Conservation (phyloP, 2,113 vertebrate species). For the Garra rufa region DNA sequence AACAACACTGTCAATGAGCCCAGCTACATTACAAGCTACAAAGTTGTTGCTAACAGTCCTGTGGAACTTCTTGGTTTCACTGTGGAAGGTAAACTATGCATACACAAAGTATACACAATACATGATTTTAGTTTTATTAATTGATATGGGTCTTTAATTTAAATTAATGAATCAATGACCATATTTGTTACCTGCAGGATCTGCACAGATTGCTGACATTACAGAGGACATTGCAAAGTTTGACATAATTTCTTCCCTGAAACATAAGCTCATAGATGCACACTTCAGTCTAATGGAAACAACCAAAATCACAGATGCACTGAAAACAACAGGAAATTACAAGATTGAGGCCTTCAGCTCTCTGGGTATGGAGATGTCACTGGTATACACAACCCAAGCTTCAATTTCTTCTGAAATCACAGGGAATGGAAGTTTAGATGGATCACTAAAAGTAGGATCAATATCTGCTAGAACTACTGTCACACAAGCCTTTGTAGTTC, state of each 20-base stretch:
- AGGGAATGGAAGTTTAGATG: constrained; percentile 75
- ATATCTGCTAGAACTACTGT: constrained; percentile 74
- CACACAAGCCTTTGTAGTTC: constrained; percentile 68
- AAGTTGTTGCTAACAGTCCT: constrained; percentile 75
- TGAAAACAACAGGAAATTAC: constrained; percentile 71
- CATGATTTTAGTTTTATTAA: background rate
- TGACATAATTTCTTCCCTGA: background rate
- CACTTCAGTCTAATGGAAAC: constrained; percentile 76
- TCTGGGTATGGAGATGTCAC: constrained; percentile 78
- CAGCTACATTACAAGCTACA: constrained; percentile 74
- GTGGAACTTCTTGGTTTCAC: constrained; percentile 83
- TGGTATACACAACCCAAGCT: constrained; percentile 70
- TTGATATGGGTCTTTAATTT: constrained; percentile 64
- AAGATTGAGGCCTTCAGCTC: constrained; percentile 78
- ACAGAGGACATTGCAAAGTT: constrained; percentile 67
- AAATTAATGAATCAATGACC: constrained; percentile 37
- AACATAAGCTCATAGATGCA: constrained; percentile 82
- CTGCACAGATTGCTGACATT: constrained; percentile 74
- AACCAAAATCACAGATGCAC: constrained; percentile 61
- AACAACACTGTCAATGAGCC: constrained; percentile 77
- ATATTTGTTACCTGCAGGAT: constrained; percentile 74
- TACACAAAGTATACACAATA: background rate
- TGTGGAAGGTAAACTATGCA: constrained; percentile 80
- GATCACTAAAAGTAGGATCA: constrained; percentile 73
- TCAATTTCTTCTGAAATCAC: constrained; percentile 68